Conservation (phyloP, 2,797 vertebrate species). For the Ficedula albicollis region DNA sequence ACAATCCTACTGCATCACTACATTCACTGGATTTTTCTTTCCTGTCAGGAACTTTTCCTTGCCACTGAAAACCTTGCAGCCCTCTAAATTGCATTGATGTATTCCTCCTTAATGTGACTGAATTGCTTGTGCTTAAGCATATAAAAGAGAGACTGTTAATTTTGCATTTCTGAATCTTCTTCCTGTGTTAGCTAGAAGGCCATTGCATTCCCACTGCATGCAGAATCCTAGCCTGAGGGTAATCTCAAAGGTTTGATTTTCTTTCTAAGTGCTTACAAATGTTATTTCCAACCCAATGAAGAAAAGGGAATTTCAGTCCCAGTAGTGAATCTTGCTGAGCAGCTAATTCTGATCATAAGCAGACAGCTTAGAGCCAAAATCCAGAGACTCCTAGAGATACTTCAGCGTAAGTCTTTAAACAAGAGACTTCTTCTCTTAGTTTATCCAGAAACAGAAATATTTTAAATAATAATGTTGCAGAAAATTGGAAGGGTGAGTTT, state of each 20-base stretch:
- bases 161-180: neutral
- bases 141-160: neutral
- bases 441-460: neutral
- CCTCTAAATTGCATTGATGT: constrained; percentile 75
- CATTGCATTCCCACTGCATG: neutral
- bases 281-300: neutral
- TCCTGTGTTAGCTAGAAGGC: neutral
- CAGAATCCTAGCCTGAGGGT: neutral
- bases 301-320: neutral
- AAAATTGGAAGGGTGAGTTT: neutral
- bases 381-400: neutral
- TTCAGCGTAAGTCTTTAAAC: neutral
- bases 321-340: neutral
- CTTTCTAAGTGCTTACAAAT: neutral
- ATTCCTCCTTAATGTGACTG: constrained; percentile 71
- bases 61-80: constrained; percentile 74
- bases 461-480: neutral
- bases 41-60: constrained; percentile 72
- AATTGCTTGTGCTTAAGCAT: constrained; percentile 57
- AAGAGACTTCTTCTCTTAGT: neutral
- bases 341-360: neutral
- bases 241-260: neutral
- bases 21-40: constrained; percentile 46
- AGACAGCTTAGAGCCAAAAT: neutral
- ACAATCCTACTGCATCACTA: constrained; percentile 76